A percentile compares a stretch with the other conserved stretches of the same genome.
phyloP scores from a whole-genome alignment of 2,113 vertebrate species.

The Chunga burmeisteri region DNA sequence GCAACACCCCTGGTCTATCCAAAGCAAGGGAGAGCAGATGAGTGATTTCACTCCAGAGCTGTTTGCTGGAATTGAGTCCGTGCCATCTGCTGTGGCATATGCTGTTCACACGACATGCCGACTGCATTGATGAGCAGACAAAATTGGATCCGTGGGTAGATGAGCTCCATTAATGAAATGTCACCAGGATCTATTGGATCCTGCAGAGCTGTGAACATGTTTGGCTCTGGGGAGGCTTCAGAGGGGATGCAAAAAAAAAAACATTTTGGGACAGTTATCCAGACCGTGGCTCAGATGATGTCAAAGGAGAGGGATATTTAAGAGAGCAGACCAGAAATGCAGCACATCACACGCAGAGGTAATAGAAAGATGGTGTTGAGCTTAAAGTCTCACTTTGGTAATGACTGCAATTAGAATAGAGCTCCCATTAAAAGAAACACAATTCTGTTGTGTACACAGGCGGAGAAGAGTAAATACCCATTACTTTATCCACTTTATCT shows the following conservation, averaged over 20 bases:
- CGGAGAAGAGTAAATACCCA: slow-evolving; percentile 59
- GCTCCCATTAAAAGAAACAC: slow-evolving; percentile 22
- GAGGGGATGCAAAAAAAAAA: neutral
- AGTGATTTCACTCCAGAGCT: neutral
- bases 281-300: rapidly evolving
- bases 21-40: neutral
- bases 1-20: neutral
- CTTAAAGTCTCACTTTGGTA: neutral
- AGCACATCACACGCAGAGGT: neutral
- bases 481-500: slow-evolving; percentile 41
- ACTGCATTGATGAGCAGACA: neutral
- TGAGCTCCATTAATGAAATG: neutral
- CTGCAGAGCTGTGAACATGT: neutral
- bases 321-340: neutral
- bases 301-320: neutral
- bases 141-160: neutral
- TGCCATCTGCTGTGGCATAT: slow-evolving; percentile 58
- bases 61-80: neutral
- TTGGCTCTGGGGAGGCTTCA: neutral
- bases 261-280: neutral
- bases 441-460: slow-evolving; percentile 1
- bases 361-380: neutral
- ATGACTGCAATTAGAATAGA: slow-evolving; percentile 41
- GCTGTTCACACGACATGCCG: neutral
- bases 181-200: neutral